These are phyloP conservation scores for Drosophila melanica DNA, from an alignment of 1,140 invertebrate species.

Conservation along the genomic window DNA sequence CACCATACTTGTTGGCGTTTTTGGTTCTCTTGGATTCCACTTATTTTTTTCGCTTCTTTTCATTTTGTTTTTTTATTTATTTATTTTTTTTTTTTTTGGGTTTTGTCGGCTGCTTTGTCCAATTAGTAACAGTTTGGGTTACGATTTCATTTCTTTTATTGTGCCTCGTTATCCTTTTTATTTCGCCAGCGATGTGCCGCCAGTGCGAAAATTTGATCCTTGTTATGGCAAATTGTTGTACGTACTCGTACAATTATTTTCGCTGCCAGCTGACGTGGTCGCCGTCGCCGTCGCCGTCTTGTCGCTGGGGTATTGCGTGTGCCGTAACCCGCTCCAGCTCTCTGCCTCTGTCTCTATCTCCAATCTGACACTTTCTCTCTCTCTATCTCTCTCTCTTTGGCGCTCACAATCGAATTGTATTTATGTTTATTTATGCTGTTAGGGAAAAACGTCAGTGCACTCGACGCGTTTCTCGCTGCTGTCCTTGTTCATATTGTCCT, in stretches of 20 bases:
- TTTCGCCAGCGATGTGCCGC: slow-evolving; percentile 46
- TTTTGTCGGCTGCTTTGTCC: slow-evolving; percentile 76
- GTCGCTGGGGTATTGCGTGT: slow-evolving; percentile 25
- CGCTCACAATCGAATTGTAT: slow-evolving; percentile 51
- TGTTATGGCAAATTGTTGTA: slow-evolving; percentile 78
- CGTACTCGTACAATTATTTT: slow-evolving; percentile 71
- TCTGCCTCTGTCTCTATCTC: not conserved
- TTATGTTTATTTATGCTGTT: slow-evolving; percentile 59
- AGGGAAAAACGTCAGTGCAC: slow-evolving; percentile 57
- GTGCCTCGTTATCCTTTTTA: slow-evolving; percentile 82
- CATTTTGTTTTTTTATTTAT: slow-evolving; percentile 1
- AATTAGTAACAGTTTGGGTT: slow-evolving; percentile 82
- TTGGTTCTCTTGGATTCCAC: slow-evolving; percentile 53
- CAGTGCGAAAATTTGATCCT: slow-evolving; percentile 79
- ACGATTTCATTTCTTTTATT: slow-evolving; percentile 83
- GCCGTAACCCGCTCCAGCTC: slow-evolving; percentile 24
- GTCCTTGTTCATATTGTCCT: slow-evolving; percentile 45
- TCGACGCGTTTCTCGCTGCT: slow-evolving; percentile 20
- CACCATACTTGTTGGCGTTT: slow-evolving; percentile 22
- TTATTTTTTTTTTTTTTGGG: slow-evolving; percentile 9
- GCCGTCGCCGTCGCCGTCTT: not conserved
- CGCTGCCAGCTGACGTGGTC: slow-evolving; percentile 6
- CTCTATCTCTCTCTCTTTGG: not conserved
- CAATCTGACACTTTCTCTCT: not conserved
- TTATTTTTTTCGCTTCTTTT: slow-evolving; percentile 9